Conservation (phyloP, 2,888 invertebrate species). For the Anoncus sp. region DNA sequence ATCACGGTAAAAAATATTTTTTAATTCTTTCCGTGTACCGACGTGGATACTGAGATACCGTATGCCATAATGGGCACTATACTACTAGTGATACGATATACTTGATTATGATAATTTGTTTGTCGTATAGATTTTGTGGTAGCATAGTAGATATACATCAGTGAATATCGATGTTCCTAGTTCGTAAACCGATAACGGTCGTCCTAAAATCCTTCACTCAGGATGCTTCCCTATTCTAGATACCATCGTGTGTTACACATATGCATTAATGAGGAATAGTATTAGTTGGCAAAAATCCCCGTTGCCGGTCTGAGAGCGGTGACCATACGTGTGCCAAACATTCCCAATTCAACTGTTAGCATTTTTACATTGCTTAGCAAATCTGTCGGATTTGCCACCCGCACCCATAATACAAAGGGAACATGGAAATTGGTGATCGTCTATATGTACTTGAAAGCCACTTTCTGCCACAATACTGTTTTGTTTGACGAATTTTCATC, state of each 20-base stretch:
- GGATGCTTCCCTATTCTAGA: conserved; percentile 1
- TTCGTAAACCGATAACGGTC: not conserved
- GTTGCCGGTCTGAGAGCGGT: not conserved
- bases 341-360: not conserved
- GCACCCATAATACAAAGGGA: not conserved
- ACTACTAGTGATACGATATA: not conserved
- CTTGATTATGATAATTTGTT: conserved; percentile 11
- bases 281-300: not conserved
- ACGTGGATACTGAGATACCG: no score
- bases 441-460: not conserved
- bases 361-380: no score
- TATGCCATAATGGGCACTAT: no score
- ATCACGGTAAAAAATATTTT: no score
- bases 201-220: conserved; percentile 12
- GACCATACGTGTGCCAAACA: conserved; percentile 8
- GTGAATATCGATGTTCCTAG: conserved; percentile 15
- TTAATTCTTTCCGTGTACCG: no score
- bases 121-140: no score
- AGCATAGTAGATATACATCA: no score
- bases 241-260: not conserved
- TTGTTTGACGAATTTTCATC: no score
- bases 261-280: conserved; percentile 2
- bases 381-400: no score
- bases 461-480: no score
- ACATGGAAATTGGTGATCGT: conserved; percentile 28